Evolutionary conservation across 2,113 vertebrate genomes (phyloP).

Genomic region (Ceyx margarethae): DNA sequence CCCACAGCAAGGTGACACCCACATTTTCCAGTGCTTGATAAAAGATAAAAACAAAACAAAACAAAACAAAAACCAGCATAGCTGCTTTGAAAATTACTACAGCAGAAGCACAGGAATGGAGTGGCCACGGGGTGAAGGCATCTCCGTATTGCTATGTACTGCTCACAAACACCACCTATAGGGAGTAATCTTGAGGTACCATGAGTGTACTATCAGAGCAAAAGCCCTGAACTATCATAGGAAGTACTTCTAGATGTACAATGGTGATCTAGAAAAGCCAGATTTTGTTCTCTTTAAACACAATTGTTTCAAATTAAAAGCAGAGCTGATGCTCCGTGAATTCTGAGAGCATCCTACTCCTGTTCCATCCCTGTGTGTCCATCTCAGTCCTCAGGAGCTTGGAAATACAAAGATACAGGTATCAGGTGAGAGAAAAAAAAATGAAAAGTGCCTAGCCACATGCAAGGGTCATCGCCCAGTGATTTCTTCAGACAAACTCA

Average conservation of each 20-base stretch:
- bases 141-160: accelerated
- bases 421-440: neutral
- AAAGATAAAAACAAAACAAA: neutral
- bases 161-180: accelerated
- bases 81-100: neutral
- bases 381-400: neutral
- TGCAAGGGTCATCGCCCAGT: neutral
- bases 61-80: neutral
- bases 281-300: neutral
- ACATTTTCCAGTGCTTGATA: neutral
- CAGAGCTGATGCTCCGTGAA: neutral
- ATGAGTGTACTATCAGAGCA: accelerated
- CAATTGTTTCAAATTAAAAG: neutral
- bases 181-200: neutral
- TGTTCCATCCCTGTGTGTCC: neutral
- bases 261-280: neutral
- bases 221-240: neutral
- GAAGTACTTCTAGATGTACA: neutral
- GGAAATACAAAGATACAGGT: neutral
- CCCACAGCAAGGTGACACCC: neutral
- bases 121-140: accelerated
- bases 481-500: neutral
- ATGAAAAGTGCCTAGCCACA: neutral
- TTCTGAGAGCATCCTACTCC: neutral
- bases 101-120: neutral